Evolutionary conservation across 1,140 invertebrate genomes (phyloP), one percentile per base, ranked within the genome.

Genomic region (Drosophila pallidifrons): DNA sequence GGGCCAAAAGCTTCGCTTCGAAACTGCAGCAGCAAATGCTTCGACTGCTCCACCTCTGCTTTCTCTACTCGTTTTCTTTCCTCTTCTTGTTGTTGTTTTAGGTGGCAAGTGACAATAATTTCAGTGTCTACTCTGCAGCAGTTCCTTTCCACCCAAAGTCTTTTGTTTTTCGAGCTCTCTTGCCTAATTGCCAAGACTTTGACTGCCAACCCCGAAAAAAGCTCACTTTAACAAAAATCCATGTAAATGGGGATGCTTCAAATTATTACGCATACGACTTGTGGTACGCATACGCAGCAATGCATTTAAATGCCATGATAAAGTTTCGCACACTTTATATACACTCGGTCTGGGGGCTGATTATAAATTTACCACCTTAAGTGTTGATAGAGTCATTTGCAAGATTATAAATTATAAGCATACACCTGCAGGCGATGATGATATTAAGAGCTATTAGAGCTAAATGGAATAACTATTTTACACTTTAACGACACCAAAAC

Each of bases 21-120:
- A 81, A 83, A 78, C 71, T 54, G 25, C 66, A 72, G 25, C 66
- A 72, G 41, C 67, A 38, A 38, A 45, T 45, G 43, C 45, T 72
- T 32, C 61, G 55, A 66, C 65, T 59, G 43, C 61, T 58, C 57
- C 67, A 7, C 16, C 51, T 57, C 55, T 61, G 3, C 10, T 38
- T 35, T 3, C 60, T 15, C 13, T 2, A 25, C n/a, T 10, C 20
- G 8, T 2, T 47, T n/a, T 55, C 1, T 10, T n/a, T 1, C 41
- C 41, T 0, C n/a, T 64, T 75, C 11, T 61, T 63, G 59, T 64
- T 77, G 66, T 75, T 77, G 59, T 70, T 70, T 67, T 82, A 85
- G 85, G 81, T 88, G 85, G 80, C 85, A 88, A 89, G 85, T 88
- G 85, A 88, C 81, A 88, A 89, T 88, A 87, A 87, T 88, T 87